Evolutionary conservation across 2,888 invertebrate species (phyloP).

Genomic region (Apocheima hispidaria): DNA sequence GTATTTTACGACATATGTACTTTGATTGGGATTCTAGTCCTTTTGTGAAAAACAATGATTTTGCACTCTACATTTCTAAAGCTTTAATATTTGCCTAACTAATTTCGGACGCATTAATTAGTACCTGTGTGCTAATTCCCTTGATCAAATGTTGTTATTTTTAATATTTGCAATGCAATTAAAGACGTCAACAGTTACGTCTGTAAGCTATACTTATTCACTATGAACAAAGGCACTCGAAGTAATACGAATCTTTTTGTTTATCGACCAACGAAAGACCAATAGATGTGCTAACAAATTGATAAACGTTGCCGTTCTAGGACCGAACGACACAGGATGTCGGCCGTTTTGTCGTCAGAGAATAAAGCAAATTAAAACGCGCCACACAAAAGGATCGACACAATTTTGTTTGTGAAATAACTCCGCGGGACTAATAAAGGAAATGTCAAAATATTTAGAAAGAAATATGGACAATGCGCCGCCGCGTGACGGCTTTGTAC

Average conservation of each 20-base stretch:
- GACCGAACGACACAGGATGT: slow-evolving; percentile 71
- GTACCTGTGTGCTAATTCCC: slow-evolving; percentile 32
- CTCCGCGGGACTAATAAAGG: slow-evolving; percentile 78
- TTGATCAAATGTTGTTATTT: slow-evolving; percentile 28
- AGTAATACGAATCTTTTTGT: slow-evolving; percentile 69
- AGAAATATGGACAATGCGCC: slow-evolving; percentile 79
- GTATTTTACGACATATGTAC: too few species aligned
- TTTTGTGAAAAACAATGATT: not conserved
- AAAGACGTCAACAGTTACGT: slow-evolving; percentile 31
- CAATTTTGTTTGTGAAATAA: slow-evolving; percentile 79
- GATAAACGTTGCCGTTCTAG: slow-evolving; percentile 74
- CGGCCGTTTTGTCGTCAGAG: slow-evolving; percentile 76
- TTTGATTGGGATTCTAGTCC: too few species aligned
- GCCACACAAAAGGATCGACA: slow-evolving; percentile 79
- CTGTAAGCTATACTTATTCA: not conserved
- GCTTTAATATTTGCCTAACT: not conserved
- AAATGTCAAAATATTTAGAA: slow-evolving; percentile 86
- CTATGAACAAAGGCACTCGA: slow-evolving; percentile 49
- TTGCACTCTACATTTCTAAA: not conserved
- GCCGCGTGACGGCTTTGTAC: slow-evolving; percentile 76
- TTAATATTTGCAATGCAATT: slow-evolving; percentile 62
- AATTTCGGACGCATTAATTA: slow-evolving; percentile 32
- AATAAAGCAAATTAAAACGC: slow-evolving; percentile 85
- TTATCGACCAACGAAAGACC: slow-evolving; percentile 74
- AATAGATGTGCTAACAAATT: slow-evolving; percentile 76